Evolutionary conservation across 2,113 vertebrate genomes (phyloP), one percentile per base, ranked within the genome.

Genomic region (Aythya baeri): DNA sequence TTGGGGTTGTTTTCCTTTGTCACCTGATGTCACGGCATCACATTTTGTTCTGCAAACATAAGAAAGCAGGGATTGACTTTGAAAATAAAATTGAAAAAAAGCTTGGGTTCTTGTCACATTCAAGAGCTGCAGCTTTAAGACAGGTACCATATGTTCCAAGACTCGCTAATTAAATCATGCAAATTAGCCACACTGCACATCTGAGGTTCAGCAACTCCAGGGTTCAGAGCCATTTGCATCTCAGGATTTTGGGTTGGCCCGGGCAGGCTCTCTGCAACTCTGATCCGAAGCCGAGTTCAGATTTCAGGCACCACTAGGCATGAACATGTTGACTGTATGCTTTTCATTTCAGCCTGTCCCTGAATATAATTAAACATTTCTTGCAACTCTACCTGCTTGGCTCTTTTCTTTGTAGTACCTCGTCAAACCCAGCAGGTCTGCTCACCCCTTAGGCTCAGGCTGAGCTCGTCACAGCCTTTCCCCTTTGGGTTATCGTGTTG

Each of bases 21-120:
- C 62, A 38, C 54, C 71, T 61, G 61, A 3, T 3, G 13, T 18
- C 43, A 1, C 0, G 0, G 44, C 6, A 1, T 34, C 68, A 4
- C 3, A 0, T 81, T 81, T 57, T 71, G 34, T 44, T 81, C 75
- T 71, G 83, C 57, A 55, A 61, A 38, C 8, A 2, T 1, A 14
- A 66, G 62, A 38, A 57, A 15, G 26, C 34, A 23, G 17, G 25
- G 17, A 2, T 3, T 1, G 52, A 38, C 52, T 11, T 36, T 32
- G 49, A 61, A 85, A 80, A 58, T 36, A 9, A 62, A 49, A 31
- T 10, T 1, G 9, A 17, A 36, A 67, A 25, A 52, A 86, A 81
- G 25, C n/a, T 25, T 29, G 34, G 32, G 11, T 67, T 81, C 68
- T 78, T 61, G 22, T 46, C 49, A 32, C 49, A 26, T 26, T 22